Percentiles rank a stretch among this genome's conserved stretches.
Conservation (phyloP, 2,888 invertebrate species). For the Leptarthrus brevirostris region DNA sequence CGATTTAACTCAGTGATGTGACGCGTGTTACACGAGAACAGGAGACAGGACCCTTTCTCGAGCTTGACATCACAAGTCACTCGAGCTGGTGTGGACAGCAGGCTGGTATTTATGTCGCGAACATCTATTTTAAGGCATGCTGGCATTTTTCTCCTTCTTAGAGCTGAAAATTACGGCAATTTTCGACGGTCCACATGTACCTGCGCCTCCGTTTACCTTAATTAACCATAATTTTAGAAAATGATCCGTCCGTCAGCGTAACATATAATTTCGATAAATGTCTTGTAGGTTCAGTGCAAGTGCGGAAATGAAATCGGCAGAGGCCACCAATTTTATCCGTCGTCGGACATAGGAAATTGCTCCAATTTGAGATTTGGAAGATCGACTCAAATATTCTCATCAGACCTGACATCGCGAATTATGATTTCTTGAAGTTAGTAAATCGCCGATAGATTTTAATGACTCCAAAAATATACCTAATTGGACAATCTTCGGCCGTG, state of each 20-base stretch:
- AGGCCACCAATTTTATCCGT: conserved; percentile 45
- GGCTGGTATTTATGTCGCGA: background rate
- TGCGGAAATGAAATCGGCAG: conserved; percentile 48
- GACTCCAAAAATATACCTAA: conserved; percentile 19
- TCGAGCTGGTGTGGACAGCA: background rate
- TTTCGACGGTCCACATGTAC: conserved; percentile 47
- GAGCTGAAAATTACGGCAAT: conserved; percentile 45
- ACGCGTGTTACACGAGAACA: conserved; percentile 31
- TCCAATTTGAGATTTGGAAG: conserved; percentile 42
- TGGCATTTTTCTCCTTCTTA: conserved; percentile 43
- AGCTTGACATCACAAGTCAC: background rate
- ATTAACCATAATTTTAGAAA: conserved; percentile 64
- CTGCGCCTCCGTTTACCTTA: conserved; percentile 65
- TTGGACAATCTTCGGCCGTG: conserved; percentile 25
- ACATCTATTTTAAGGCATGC: conserved; percentile 38
- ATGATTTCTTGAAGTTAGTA: conserved; percentile 27
- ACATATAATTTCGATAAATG: conserved; percentile 65
- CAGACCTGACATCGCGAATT: conserved; percentile 28
- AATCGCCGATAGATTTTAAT: conserved; percentile 35
- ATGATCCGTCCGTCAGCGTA: conserved; percentile 53
- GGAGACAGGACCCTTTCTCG: conserved; percentile 17
- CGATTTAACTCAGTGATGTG: conserved; percentile 22
- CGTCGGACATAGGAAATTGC: conserved; percentile 41
- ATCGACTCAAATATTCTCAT: conserved; percentile 1
- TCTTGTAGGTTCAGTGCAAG: conserved; percentile 37